Evolutionary conservation across 1,140 invertebrate genomes (phyloP).

Genomic region (Bombus ignitus): DNA sequence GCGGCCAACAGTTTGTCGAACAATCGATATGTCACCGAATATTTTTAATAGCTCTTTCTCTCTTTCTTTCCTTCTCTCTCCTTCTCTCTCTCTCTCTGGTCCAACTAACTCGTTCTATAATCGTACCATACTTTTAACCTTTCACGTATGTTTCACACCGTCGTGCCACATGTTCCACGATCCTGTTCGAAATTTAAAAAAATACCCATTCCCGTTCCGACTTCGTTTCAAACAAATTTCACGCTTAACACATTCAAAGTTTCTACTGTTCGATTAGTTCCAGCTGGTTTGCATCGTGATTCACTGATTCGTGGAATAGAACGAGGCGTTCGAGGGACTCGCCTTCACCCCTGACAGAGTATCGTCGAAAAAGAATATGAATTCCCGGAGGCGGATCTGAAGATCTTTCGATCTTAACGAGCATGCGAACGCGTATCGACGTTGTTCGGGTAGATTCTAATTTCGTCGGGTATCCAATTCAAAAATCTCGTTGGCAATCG

Average conservation of each 20-base stretch:
- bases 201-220: not conserved
- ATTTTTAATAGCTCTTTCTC: too few species aligned
- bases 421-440: conserved; percentile 12
- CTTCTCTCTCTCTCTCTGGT: not conserved
- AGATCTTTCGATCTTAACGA: not conserved
- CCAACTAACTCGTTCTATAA: not conserved
- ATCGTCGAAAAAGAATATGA: not conserved
- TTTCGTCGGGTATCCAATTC: conserved; percentile 25
- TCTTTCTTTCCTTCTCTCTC: too few species aligned
- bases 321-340: not conserved
- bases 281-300: not conserved
- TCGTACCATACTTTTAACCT: conserved; percentile 1
- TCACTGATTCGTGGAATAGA: not conserved
- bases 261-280: not conserved
- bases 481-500: conserved; percentile 39
- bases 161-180: too few species aligned
- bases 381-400: not conserved
- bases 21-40: not conserved
- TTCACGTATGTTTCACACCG: not conserved
- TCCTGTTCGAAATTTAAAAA: not conserved
- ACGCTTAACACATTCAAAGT: not conserved
- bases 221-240: not conserved
- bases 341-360: not conserved
- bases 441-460: not conserved
- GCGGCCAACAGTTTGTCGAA: conserved; percentile 1